Conservation (phyloP, 2,888 invertebrate species). For the Chalcosyrphus nemorum region DNA sequence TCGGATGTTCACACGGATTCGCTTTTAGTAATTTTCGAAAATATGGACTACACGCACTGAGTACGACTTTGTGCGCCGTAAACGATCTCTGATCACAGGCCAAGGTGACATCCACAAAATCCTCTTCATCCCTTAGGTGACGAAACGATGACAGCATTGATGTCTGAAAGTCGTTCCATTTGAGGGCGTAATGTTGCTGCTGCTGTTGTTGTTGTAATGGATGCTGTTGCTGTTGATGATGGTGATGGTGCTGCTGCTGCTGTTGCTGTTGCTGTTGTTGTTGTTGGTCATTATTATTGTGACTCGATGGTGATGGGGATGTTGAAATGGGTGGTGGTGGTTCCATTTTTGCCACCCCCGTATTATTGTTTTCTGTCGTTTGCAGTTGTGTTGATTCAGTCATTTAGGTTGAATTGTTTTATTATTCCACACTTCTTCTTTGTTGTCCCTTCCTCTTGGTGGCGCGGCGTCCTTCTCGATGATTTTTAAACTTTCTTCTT, state of each 20-base stretch:
- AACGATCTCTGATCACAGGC: constrained; percentile 95
- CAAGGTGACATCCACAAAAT: constrained; percentile 95
- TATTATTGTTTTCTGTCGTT: constrained; percentile 82
- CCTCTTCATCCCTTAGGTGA: constrained; percentile 93
- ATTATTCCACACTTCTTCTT: constrained; percentile 38
- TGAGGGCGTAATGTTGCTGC: constrained; percentile 95
- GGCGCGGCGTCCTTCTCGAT: background rate
- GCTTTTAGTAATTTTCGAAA: constrained; percentile 93
- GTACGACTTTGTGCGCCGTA: constrained; percentile 94
- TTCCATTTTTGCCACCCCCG: constrained; percentile 82
- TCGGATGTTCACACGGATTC: constrained; percentile 95
- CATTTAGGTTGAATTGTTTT: constrained; percentile 77
- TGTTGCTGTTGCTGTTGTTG: constrained; percentile 58
- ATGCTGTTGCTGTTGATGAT: constrained; percentile 81
- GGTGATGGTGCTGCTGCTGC: constrained; percentile 75
- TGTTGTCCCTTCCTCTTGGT: constrained; percentile 1
- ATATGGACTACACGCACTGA: constrained; percentile 96
- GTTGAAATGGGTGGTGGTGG: constrained; percentile 81
- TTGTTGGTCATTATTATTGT: constrained; percentile 60
- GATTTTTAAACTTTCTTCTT: constrained; percentile 39
- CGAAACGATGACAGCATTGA: constrained; percentile 95
- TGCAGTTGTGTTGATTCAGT: constrained; percentile 82
- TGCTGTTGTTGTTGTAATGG: constrained; percentile 82
- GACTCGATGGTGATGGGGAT: constrained; percentile 82
- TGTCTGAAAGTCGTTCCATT: constrained; percentile 97